Percentiles rank a stretch among this genome's conserved stretches.
These are phyloP conservation scores for Syngnathus floridae DNA, from an alignment of 2,113 vertebrate genomes.

Conservation along the genomic window DNA sequence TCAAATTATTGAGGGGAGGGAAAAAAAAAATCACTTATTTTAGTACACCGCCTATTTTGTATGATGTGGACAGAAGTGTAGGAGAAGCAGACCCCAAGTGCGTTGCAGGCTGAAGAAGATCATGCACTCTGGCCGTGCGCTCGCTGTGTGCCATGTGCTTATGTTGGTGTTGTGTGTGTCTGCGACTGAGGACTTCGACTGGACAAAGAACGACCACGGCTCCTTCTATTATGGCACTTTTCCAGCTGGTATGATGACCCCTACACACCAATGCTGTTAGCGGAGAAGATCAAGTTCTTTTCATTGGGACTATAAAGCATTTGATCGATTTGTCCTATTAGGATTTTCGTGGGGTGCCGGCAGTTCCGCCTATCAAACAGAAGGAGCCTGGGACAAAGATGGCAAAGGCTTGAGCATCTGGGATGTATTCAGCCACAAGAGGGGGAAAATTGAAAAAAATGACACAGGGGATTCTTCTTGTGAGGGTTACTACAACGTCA, in stretches of 20 bases:
- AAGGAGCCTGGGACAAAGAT: conserved; percentile 91
- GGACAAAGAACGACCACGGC: conserved; percentile 78
- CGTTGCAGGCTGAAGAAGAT: conserved; percentile 52
- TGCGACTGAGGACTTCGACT: conserved; percentile 72
- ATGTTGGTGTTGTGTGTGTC: conserved; percentile 67
- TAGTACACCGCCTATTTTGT: background rate
- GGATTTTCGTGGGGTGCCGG: conserved; percentile 92
- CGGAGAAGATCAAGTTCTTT: background rate
- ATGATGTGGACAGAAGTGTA: conserved; percentile 36
- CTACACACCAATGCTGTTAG: background rate
- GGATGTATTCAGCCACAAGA: conserved; percentile 82
- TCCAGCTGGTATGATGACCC: conserved; percentile 75
- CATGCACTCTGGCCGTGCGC: conserved; percentile 46
- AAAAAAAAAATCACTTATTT: background rate
- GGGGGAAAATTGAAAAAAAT: conserved; percentile 73
- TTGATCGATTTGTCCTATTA: conserved; percentile 37
- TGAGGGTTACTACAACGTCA: conserved; percentile 82
- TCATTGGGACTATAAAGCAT: background rate
- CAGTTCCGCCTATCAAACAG: conserved; percentile 90
- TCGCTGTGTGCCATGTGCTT: conserved; percentile 67
- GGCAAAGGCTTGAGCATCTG: conserved; percentile 92
- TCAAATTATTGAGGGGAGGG: too few relatives aligned
- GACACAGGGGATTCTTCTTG: conserved; percentile 82
- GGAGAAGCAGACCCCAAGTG: conserved; percentile 38
- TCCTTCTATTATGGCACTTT: conserved; percentile 93